These are phyloP conservation scores for Mamestra configurata DNA, from an alignment of 1,140 invertebrate genomes.

Conservation along the genomic window DNA sequence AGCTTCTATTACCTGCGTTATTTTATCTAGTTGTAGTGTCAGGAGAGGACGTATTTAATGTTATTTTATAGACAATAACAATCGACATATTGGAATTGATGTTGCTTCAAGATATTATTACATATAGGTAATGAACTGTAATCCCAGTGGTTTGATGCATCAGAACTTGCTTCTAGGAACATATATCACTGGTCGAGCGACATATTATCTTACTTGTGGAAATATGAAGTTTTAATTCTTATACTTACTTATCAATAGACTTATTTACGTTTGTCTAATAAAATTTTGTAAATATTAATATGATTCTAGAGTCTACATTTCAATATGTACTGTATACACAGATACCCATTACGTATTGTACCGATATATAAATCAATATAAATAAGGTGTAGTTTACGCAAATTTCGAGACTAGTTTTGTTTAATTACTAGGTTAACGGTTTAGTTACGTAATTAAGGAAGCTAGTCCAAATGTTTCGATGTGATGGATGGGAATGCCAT, in stretches of 20 bases:
- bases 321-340: constrained; percentile 68
- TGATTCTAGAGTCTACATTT: constrained; percentile 56
- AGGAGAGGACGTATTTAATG: constrained; percentile 41
- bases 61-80: constrained; percentile 39
- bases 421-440: constrained; percentile 83
- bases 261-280: constrained; percentile 27
- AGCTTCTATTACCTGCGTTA: constrained; percentile 54
- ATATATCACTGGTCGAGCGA: neutral
- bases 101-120: constrained; percentile 39
- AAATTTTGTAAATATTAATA: constrained; percentile 44
- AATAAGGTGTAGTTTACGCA: constrained; percentile 69
- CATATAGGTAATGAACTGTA: constrained; percentile 26
- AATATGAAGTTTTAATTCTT: neutral
- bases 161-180: constrained; percentile 6
- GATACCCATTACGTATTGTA: constrained; percentile 71
- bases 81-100: constrained; percentile 26
- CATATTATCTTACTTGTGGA: constrained; percentile 10
- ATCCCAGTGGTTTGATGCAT: constrained; percentile 26
- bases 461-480: constrained; percentile 86
- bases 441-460: constrained; percentile 86
- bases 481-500: constrained; percentile 84
- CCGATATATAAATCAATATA: constrained; percentile 74
- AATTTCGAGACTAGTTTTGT: constrained; percentile 84
- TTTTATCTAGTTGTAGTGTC: constrained; percentile 52
- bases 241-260: constrained; percentile 26